phyloP scores from a whole-genome alignment of 2,888 invertebrate species.

The Euzetes globulus region DNA sequence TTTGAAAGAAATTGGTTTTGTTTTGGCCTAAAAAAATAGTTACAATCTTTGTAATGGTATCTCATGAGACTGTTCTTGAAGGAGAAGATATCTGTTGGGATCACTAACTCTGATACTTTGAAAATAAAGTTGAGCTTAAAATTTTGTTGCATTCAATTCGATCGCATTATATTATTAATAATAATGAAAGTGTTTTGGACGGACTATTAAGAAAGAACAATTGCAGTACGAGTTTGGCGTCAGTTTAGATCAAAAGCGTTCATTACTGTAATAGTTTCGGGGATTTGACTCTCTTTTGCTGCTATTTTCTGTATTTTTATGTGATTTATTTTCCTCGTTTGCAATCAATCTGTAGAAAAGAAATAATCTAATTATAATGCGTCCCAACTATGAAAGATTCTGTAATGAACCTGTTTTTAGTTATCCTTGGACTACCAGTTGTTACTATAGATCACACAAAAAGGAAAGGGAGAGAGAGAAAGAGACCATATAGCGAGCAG shows the following conservation, averaged over 20 bases:
- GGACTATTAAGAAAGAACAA: background rate
- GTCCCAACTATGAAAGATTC: constrained; percentile 15
- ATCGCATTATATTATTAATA: background rate
- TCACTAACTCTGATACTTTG: background rate
- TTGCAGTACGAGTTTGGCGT: background rate
- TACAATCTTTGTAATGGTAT: too few species aligned
- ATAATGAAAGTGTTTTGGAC: background rate
- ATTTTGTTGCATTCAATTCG: background rate
- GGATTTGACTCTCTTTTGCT: background rate
- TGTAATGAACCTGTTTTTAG: constrained; percentile 25
- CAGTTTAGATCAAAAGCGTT: background rate
- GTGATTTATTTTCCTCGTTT: constrained; percentile 17
- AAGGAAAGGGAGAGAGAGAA: background rate
- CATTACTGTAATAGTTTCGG: constrained; percentile 1
- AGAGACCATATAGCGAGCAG: background rate
- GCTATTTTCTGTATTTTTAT: background rate
- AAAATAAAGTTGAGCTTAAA: background rate
- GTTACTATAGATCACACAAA: background rate
- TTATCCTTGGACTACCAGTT: background rate
- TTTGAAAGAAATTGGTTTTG: too few species aligned
- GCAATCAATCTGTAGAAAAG: constrained; percentile 11
- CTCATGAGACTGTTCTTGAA: too few species aligned
- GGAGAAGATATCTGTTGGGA: too few species aligned
- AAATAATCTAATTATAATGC: constrained; percentile 24
- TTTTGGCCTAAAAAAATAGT: too few species aligned